These are phyloP conservation scores for Hydroisotoma schaefferi DNA, from an alignment of 2,888 invertebrate genomes.

Conservation along the genomic window DNA sequence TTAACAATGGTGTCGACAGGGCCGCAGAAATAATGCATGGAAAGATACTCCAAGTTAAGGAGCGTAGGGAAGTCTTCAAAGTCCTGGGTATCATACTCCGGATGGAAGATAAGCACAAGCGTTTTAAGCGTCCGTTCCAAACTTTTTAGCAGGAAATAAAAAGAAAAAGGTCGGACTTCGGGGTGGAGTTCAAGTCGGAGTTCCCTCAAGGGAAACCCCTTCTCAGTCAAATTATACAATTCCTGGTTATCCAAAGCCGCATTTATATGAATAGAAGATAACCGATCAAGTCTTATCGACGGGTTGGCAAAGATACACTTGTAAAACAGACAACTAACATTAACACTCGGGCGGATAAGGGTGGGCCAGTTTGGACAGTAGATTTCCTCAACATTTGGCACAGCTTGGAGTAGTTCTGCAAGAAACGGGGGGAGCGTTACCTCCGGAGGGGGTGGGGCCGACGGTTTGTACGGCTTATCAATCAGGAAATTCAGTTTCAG, in stretches of 20 bases:
- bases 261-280: slow-evolving; percentile 33
- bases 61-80: slow-evolving; percentile 37
- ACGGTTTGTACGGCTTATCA: slow-evolving; percentile 23
- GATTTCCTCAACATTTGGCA: slow-evolving; percentile 32
- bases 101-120: slow-evolving; percentile 31
- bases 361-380: slow-evolving; percentile 40
- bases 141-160: slow-evolving; percentile 32
- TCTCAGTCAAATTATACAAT: slow-evolving; percentile 25
- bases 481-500: slow-evolving; percentile 34
- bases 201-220: slow-evolving; percentile 34
- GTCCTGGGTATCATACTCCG: slow-evolving; percentile 29
- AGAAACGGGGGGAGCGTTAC: slow-evolving; percentile 28
- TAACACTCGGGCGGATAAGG: slow-evolving; percentile 29
- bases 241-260: slow-evolving; percentile 28
- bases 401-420: slow-evolving; percentile 29
- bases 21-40: slow-evolving; percentile 32
- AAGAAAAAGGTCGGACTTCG: slow-evolving; percentile 23
- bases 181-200: slow-evolving; percentile 31
- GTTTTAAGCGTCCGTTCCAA: slow-evolving; percentile 31
- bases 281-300: slow-evolving; percentile 19
- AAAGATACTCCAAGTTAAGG: slow-evolving; percentile 28
- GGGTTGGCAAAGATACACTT: slow-evolving; percentile 31
- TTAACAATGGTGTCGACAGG: slow-evolving; percentile 25
- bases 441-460: slow-evolving; percentile 29
- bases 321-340: slow-evolving; percentile 32